These are phyloP conservation scores for Ramphastos sulfuratus DNA, from an alignment of 2,113 vertebrate genomes.

Conservation along the genomic window DNA sequence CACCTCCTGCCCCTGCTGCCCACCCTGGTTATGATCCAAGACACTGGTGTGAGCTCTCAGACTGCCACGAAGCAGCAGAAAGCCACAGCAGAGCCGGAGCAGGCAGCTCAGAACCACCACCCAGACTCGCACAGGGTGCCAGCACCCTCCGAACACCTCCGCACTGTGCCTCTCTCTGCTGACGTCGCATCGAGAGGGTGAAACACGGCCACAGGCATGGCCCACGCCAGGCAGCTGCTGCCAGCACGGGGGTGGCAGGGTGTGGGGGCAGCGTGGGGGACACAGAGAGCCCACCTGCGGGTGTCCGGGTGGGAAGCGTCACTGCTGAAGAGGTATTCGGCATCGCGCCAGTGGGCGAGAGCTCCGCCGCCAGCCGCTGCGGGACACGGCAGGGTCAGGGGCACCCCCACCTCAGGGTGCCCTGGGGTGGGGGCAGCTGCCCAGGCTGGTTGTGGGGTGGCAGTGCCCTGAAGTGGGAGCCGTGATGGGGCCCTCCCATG, in stretches of 20 bases:
- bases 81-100: rapidly evolving
- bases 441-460: rapidly evolving
- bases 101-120: not conserved
- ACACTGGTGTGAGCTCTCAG: not conserved
- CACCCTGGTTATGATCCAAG: not conserved
- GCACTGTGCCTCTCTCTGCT: not conserved
- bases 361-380: slow-evolving; percentile 70
- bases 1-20: no score
- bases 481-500: not conserved
- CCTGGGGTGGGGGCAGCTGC: not conserved
- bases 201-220: not conserved
- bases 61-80: not conserved
- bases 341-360: not conserved
- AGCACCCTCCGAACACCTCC: no score
- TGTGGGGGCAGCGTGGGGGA: not conserved
- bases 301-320: slow-evolving; percentile 76
- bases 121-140: not conserved
- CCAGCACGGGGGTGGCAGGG: rapidly evolving
- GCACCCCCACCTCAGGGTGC: not conserved
- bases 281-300: slow-evolving; percentile 52
- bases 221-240: not conserved
- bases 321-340: slow-evolving; percentile 77
- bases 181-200: no score
- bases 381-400: not conserved
- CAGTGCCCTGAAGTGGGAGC: not conserved